Percentiles rank a stretch among this genome's conserved stretches.
phyloP scores from a whole-genome alignment of 2,113 vertebrate species.

The Casuarius casuarius region DNA sequence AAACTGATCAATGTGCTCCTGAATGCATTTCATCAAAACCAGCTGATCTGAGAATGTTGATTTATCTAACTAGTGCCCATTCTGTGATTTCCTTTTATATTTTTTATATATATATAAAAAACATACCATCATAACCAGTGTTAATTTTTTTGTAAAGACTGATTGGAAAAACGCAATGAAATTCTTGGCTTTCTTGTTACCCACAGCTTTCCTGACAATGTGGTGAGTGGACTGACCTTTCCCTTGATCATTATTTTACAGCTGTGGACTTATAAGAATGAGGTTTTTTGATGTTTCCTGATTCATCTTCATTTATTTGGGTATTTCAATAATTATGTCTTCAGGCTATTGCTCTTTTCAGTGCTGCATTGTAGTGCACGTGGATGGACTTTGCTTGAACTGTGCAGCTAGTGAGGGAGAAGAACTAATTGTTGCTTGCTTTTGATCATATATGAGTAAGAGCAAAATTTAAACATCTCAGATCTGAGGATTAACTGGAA shows the following conservation, averaged over 20 bases:
- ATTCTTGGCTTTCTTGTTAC: not conserved
- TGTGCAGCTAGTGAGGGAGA: not conserved
- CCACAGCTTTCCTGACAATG: not conserved
- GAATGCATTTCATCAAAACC: not conserved
- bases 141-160: not conserved
- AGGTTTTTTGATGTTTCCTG: not conserved
- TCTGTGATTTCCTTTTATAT: not conserved
- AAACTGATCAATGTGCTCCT: not conserved
- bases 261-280: not conserved
- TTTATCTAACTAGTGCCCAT: not conserved
- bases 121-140: not conserved
- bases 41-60: not conserved
- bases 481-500: not conserved
- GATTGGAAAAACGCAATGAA: not conserved
- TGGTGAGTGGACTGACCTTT: not conserved
- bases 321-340: not conserved
- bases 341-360: not conserved
- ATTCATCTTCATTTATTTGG: conserved; percentile 7
- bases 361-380: not conserved
- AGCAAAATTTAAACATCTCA: not conserved
- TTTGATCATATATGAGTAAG: not conserved
- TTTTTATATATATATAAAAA: too few species aligned
- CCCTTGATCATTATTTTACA: conserved; percentile 1
- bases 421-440: not conserved
- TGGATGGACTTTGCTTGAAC: not conserved